Base-by-base conservation (phyloP, 2,113 vertebrate species). In the Piaya cayana region DNA sequence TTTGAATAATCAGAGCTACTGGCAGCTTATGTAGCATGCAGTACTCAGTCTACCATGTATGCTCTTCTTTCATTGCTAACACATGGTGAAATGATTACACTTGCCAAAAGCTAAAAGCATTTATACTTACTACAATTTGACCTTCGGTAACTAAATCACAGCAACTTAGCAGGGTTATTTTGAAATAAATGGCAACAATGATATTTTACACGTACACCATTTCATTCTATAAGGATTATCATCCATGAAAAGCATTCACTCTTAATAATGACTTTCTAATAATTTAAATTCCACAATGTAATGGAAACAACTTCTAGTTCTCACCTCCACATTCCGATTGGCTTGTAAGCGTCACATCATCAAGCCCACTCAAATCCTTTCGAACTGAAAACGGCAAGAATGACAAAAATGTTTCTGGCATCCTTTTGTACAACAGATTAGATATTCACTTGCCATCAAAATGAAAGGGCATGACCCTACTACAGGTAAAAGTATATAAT, bases 241-340 rank as follows among this genome's bases (percentile, higher is more conserved):
- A 83, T 34, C 21, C 47, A 88, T 5, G 6, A 70, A 94, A 82
- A 69, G 26, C 22, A 39, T 69, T 60, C 69, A 69, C 15, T 76
- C 58, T 11, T 56, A 72, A 34, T 58, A 76, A 77, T 12, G 9
- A 47, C 50, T 91, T 88, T 43, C 62, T 59, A 83, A 59, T 77
- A 5, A 95, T 49, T 84, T 55, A 20, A 93, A 76, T 71, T 74
- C 58, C 29, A 62, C 49, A 83, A 71, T 26, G 52, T 59, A 88
- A 90, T 3, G 5, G 47, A 77, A 93, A 75, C 62, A 77, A 80
- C 37, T 76, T 69, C 21, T 32, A 63, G 50, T 72, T 77, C 96
- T 97, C 97, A 99, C 98, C 98, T 98, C 98, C 99, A 92, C 98
- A 98, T 93, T 99, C 99, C 0, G 98, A 99, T 18, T 98, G 98